Evolutionary conservation across 2,113 vertebrate genomes (phyloP), one percentile per base, ranked within the genome.

Genomic region (Brachypodius melanocephalos): DNA sequence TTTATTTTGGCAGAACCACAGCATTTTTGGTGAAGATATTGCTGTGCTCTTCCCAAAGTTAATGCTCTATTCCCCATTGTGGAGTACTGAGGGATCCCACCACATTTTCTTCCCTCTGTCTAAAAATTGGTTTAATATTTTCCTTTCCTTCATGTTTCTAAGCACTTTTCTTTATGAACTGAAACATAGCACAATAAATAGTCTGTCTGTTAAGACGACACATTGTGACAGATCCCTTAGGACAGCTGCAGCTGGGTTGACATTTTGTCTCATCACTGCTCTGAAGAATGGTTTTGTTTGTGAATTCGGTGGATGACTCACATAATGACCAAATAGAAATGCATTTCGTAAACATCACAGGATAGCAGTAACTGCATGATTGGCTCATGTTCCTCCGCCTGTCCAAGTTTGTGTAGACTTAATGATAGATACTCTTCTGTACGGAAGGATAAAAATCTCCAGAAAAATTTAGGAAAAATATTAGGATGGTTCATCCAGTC

Each of bases 231-330:
- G 89, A 88, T 94, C 72, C 79, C 75, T 57, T 54, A 88, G 74
- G 59, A 94, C 82, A 79, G 55, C 74, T 91, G 88, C 46, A 85
- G 51, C 46, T 91, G 71, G 78, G 66, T 83, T 93, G 89, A 88
- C 52, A 77, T 73, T 87, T 88, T 95, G 78, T 88, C 71, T 93
- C 59, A 51, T 94, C 85, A 28, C 25, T 62, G 42, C 74, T 89
- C 77, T 93, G 74, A 86, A 95, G 84, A 82, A 86, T 78, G 62
- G 38, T 62, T 92, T 92, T 95, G 66, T 80, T 94, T 95, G 87
- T 89, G 85, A 71, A 66, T 95, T 73, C 8, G 1, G 87, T 82
- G 67, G 88, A 73, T 63, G 51, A 88, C 43, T 94, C 82, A 66
- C 52, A n/a, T 73, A 76, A 93, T 85, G 87, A 80, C 55, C 71